Percentiles rank a stretch among this genome's conserved stretches.
phyloP scores from a whole-genome alignment of 1,140 invertebrate species.

The Microplitis demolitor region DNA sequence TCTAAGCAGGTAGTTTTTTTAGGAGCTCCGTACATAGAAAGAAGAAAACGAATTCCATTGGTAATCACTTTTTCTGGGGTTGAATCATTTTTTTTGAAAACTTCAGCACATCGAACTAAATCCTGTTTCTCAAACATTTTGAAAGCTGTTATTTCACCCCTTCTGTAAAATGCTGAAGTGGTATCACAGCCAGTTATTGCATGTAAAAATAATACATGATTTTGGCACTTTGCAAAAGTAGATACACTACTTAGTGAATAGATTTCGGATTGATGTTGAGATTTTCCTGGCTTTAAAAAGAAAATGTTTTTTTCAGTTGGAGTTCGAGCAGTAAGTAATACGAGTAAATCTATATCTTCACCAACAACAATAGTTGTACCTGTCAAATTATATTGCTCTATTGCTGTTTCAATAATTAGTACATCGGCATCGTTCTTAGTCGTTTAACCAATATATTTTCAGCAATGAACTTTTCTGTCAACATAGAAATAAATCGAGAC shows the following conservation, averaged over 20 bases:
- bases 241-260: neutral
- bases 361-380: slow-evolving; percentile 30
- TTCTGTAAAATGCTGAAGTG: neutral
- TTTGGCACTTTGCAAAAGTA: neutral
- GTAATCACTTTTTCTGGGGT: neutral
- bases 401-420: slow-evolving; percentile 44
- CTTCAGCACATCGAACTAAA: too few relatives aligned
- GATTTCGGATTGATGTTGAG: neutral
- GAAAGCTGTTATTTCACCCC: too few relatives aligned
- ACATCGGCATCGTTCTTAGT: slow-evolving; percentile 42
- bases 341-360: neutral
- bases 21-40: neutral
- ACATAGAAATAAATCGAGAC: neutral
- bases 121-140: too few relatives aligned
- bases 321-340: neutral
- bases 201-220: neutral
- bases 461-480: neutral
- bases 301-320: neutral
- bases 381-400: slow-evolving; percentile 39
- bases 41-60: neutral
- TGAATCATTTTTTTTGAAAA: neutral
- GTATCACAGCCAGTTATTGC: neutral
- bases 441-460: neutral
- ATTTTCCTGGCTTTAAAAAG: neutral
- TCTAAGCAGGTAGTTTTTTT: neutral